Percentiles rank a stretch among this genome's conserved stretches.
Evolutionary conservation across 37 sponge, comb jelly and placozoan species (phyloP).

Genomic region (Aplysina aerophoba): DNA sequence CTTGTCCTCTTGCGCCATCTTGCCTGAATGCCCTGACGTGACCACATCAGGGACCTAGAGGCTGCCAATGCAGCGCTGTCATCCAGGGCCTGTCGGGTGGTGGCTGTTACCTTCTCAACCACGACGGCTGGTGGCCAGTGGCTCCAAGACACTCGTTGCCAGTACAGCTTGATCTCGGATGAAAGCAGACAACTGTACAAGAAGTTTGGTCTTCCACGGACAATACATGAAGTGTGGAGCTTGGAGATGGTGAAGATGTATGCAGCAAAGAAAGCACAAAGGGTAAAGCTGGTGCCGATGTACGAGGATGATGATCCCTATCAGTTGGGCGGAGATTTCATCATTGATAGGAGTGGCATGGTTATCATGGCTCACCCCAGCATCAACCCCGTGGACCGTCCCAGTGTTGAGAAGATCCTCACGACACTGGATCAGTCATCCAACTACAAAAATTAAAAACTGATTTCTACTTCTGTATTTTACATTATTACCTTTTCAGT

Average conservation of each 20-base stretch:
- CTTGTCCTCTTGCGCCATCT: conserved; percentile 59
- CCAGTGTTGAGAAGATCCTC: conserved; percentile 46
- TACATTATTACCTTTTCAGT: too few species aligned
- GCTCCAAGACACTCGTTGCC: not conserved
- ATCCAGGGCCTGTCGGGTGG: conserved; percentile 6
- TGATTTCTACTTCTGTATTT: too few species aligned
- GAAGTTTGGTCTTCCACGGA: conserved; percentile 48
- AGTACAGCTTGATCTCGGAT: not conserved
- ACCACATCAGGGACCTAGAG: conserved; percentile 37
- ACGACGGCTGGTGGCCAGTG: not conserved
- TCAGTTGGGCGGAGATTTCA: conserved; percentile 73
- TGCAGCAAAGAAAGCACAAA: conserved; percentile 46
- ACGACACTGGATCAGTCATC: not conserved
- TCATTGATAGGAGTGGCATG: conserved; percentile 44
- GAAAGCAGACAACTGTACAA: conserved; percentile 28
- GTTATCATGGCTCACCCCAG: conserved; percentile 56
- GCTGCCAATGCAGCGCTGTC: not conserved
- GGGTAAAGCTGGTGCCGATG: not conserved
- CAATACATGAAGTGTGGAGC: conserved; percentile 45
- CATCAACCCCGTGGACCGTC: conserved; percentile 52
- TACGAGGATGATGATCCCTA: conserved; percentile 63
- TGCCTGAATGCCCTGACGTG: conserved; percentile 69
- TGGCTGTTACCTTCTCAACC: not conserved
- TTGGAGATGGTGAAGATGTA: conserved; percentile 30
- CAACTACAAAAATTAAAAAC: too few species aligned